Evolutionary conservation across 2,888 invertebrate genomes (phyloP).

Genomic region (Stenichneumon culpator): DNA sequence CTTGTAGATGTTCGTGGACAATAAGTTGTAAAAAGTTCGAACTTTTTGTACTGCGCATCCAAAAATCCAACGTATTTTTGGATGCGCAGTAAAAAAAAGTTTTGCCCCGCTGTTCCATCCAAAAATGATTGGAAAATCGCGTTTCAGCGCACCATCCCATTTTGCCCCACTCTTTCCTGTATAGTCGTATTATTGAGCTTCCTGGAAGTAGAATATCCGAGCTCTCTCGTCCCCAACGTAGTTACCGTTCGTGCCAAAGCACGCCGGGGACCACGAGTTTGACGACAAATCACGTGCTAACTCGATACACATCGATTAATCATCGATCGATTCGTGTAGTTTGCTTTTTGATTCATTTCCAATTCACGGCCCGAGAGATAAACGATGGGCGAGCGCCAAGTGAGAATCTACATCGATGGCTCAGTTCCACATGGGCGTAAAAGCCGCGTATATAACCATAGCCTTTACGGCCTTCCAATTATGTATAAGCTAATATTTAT

Average conservation of each 20-base stretch:
- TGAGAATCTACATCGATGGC: constrained; percentile 7
- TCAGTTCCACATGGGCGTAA: no score
- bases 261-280: constrained; percentile 46
- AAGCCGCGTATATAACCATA: not conserved
- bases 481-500: no score
- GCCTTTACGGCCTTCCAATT: not conserved
- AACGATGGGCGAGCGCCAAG: constrained; percentile 22
- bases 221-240: constrained; percentile 20
- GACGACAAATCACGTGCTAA: constrained; percentile 61
- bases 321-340: constrained; percentile 53
- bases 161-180: no score
- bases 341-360: constrained; percentile 37
- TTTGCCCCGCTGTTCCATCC: no score
- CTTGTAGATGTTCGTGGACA: no score
- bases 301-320: constrained; percentile 60
- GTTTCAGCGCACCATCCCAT: no score
- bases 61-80: no score
- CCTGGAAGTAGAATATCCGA: constrained; percentile 42
- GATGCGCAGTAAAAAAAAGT: no score
- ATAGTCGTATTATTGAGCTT: constrained; percentile 17
- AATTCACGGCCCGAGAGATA: constrained; percentile 34
- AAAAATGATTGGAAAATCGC: no score
- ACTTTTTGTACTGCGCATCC: no score
- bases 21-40: no score
- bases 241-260: constrained; percentile 45